A percentile compares a stretch with the other conserved stretches of the same genome.
Evolutionary conservation across 2,888 invertebrate species (phyloP).

Genomic region (Cosmia trapezina): DNA sequence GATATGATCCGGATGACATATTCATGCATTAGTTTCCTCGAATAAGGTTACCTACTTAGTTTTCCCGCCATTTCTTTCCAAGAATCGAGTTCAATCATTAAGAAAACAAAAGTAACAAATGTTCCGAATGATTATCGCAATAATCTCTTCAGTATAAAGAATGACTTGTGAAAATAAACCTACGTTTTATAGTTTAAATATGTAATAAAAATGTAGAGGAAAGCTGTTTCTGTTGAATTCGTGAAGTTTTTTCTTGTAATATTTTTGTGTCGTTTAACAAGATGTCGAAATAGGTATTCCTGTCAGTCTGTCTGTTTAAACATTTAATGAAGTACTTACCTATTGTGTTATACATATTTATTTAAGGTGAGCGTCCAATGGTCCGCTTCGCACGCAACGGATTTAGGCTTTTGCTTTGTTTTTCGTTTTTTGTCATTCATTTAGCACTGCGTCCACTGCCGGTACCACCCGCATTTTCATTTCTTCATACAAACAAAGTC

Average conservation of each 20-base stretch:
- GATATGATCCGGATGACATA: conserved; percentile 62
- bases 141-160: conserved; percentile 38
- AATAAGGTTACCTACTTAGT: conserved; percentile 66
- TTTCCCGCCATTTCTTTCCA: conserved; percentile 34
- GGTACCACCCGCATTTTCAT: too few relatives aligned
- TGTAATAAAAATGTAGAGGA: conserved; percentile 20
- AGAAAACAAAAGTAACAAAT: conserved; percentile 43
- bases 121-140: conserved; percentile 42
- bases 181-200: conserved; percentile 45
- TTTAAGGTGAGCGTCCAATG: neutral
- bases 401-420: too few relatives aligned
- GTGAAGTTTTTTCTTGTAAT: conserved; percentile 24
- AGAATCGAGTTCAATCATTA: conserved; percentile 35
- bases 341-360: conserved; percentile 23
- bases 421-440: too few relatives aligned
- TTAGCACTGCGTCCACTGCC: too few relatives aligned
- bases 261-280: conserved; percentile 35
- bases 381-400: too few relatives aligned
- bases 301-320: conserved; percentile 36
- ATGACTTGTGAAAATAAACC: conserved; percentile 47
- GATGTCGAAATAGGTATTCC: conserved; percentile 38
- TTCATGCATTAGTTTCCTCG: conserved; percentile 48
- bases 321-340: conserved; percentile 3
- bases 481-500: too few relatives aligned
- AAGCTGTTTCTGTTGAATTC: conserved; percentile 22